Percentiles rank a stretch among this genome's conserved stretches.
These are phyloP conservation scores for Stichodactyla helianthus DNA, from an alignment of 64 coral and sea anemone species.

Conservation along the genomic window DNA sequence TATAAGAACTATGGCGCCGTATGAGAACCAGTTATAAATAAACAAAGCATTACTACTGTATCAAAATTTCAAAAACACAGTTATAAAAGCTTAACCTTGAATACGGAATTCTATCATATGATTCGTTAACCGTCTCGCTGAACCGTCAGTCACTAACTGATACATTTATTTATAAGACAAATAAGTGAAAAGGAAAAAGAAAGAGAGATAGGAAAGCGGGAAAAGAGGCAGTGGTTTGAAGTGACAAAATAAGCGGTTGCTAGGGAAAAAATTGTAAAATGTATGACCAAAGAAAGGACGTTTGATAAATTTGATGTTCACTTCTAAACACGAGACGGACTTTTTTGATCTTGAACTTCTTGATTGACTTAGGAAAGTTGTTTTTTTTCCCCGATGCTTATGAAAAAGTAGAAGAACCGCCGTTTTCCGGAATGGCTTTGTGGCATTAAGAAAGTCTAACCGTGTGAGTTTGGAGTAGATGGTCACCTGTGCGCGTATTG, in stretches of 20 bases:
- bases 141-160: not conserved
- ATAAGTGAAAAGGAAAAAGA: not conserved
- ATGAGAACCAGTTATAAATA: not conserved
- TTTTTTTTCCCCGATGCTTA: not conserved
- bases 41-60: not conserved
- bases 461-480: constrained; percentile 75
- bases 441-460: not conserved
- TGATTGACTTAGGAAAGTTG: not conserved
- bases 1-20: not conserved
- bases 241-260: not conserved
- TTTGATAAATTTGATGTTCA: not conserved
- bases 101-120: not conserved
- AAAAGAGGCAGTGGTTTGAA: not conserved
- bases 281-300: not conserved
- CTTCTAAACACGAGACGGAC: not conserved
- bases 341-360: not conserved
- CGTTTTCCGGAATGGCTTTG: not conserved
- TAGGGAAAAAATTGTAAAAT: not conserved
- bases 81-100: not conserved
- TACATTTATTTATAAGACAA: not conserved
- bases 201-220: not conserved
- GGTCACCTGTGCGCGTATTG: constrained; percentile 60
- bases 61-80: not conserved
- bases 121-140: not conserved
- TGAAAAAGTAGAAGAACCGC: not conserved